phyloP scores from a whole-genome alignment of 2,888 invertebrate species.

The Drosophila trichaetosa region DNA sequence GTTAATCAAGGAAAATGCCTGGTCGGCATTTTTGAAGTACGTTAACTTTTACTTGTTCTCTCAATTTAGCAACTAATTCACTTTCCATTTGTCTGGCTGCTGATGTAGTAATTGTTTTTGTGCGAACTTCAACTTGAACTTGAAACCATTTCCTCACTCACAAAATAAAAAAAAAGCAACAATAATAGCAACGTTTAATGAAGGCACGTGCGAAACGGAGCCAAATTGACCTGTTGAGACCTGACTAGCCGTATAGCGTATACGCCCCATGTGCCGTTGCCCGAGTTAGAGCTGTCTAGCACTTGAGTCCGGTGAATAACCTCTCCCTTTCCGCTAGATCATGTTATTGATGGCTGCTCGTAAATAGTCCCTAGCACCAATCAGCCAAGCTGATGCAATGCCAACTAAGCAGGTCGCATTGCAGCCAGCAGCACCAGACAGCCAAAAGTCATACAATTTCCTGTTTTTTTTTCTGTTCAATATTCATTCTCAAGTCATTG shows the following conservation, averaged over 20 bases:
- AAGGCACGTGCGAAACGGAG: constrained; percentile 44
- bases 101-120: constrained; percentile 21
- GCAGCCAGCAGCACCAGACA: not conserved
- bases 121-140: constrained; percentile 74
- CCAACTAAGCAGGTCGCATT: not conserved
- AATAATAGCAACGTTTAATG: constrained; percentile 29
- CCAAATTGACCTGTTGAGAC: constrained; percentile 58
- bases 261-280: constrained; percentile 47
- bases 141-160: constrained; percentile 65
- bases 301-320: constrained; percentile 44
- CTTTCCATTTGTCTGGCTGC: constrained; percentile 45
- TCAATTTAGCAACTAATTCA: constrained; percentile 41
- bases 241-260: constrained; percentile 38
- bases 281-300: not conserved
- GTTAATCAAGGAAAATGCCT: constrained; percentile 30
- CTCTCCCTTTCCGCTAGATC: constrained; percentile 15
- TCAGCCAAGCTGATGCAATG: not conserved
- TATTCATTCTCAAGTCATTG: constrained; percentile 43
- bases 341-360: constrained; percentile 29
- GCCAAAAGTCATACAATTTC: constrained; percentile 40
- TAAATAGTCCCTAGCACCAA: constrained; percentile 43
- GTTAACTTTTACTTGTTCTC: constrained; percentile 52
- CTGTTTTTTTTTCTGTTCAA: constrained; percentile 22
- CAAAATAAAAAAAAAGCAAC: constrained; percentile 7
- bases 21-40: constrained; percentile 31